Conservation (phyloP, 1,140 invertebrate species). For the Manduca sexta region DNA sequence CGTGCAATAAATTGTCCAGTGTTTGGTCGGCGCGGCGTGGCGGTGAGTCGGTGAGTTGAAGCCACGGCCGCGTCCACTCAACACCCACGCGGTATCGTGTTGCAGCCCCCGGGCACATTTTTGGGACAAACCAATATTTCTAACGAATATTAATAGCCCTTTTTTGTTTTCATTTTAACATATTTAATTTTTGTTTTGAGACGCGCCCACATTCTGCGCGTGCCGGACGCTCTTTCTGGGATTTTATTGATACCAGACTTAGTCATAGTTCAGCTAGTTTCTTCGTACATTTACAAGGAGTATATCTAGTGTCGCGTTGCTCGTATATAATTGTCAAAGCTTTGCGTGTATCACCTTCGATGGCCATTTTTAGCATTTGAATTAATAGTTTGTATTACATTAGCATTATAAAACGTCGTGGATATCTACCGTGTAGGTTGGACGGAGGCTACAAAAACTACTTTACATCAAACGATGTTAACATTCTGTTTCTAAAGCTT, state of each 20-base stretch:
- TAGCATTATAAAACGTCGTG: no score
- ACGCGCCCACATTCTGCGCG: constrained; percentile 32
- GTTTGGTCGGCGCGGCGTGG: constrained; percentile 20
- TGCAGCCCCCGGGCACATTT: constrained; percentile 64
- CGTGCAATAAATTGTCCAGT: constrained; percentile 48
- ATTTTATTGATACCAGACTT: neutral
- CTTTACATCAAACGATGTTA: neutral
- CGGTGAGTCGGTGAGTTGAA: neutral
- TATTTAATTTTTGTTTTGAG: constrained; percentile 37
- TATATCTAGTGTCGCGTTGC: no score
- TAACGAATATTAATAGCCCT: constrained; percentile 67
- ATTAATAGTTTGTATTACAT: no score
- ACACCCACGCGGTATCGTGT: constrained; percentile 57
- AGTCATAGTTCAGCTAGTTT: no score
- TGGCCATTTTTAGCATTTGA: no score
- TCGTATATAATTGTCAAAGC: no score
- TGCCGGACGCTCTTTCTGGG: constrained; percentile 17
- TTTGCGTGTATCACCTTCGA: no score
- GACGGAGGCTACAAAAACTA: no score
- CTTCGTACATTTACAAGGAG: no score
- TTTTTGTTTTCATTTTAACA: constrained; percentile 55
- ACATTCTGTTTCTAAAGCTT: neutral
- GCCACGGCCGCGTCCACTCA: constrained; percentile 42
- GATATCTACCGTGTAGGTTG: no score
- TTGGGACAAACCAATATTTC: constrained; percentile 69